Evolutionary conservation across 2,888 invertebrate species (phyloP).

Genomic region (Pachycephus smyrnensis): DNA sequence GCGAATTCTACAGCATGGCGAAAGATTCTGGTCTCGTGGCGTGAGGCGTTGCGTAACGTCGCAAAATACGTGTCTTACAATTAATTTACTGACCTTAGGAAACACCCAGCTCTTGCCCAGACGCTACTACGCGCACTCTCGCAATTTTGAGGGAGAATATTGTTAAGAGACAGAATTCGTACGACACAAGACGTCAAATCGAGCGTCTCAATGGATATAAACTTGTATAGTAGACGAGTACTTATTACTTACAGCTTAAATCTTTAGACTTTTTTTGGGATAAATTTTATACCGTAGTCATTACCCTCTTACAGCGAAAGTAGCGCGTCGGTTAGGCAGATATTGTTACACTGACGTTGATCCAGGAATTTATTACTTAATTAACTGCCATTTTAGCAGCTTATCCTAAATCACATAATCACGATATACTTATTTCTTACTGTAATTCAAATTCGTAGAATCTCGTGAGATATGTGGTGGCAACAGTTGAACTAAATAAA

Average conservation of each 20-base stretch:
- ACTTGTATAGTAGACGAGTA: background rate
- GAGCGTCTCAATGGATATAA: background rate
- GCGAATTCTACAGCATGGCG: slow-evolving; percentile 86
- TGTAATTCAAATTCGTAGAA: background rate
- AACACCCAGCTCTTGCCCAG: background rate
- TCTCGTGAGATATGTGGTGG: no score
- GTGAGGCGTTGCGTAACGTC: slow-evolving; percentile 29
- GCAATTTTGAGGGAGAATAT: background rate
- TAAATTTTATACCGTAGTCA: background rate
- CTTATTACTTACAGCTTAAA: background rate
- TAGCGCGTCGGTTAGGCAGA: background rate
- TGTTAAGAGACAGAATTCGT: background rate
- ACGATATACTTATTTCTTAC: background rate
- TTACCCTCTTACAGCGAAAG: background rate
- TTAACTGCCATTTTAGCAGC: background rate
- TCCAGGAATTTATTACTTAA: background rate
- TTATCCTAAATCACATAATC: background rate
- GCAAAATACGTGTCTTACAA: background rate
- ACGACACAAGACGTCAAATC: background rate
- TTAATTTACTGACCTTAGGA: background rate
- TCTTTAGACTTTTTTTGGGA: background rate
- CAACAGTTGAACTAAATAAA: background rate
- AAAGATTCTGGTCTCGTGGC: slow-evolving; percentile 83
- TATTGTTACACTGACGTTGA: background rate
- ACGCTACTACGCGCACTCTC: background rate